Conservation (phyloP, 2,797 vertebrate species). For the Ambastaia sidthimunki region DNA sequence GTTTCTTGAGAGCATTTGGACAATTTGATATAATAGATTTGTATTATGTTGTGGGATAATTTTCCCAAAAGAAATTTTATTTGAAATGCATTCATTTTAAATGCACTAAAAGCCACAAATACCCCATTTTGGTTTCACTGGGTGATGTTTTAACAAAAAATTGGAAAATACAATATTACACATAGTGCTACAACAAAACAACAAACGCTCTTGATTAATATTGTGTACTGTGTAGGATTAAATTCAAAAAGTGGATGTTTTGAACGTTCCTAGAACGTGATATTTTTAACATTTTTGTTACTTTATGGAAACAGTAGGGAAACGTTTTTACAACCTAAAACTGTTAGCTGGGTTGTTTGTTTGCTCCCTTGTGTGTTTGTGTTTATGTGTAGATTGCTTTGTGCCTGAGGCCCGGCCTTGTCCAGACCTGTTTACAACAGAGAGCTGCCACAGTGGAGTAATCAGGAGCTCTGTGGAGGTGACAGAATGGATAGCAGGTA, state of each 20-base stretch:
- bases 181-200: no score
- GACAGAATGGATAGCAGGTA: conserved; percentile 79
- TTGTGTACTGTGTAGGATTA: no score
- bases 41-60: background rate
- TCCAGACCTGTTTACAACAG: conserved; percentile 38
- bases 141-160: background rate
- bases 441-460: conserved; percentile 73
- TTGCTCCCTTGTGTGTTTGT: conserved; percentile 26
- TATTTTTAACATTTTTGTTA: no score
- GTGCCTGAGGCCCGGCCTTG: conserved; percentile 20
- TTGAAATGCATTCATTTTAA: background rate
- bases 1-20: no score
- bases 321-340: no score
- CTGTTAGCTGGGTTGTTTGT: background rate
- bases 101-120: background rate
- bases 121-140: background rate
- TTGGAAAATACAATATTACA: background rate
- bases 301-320: no score
- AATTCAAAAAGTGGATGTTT: no score
- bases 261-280: no score
- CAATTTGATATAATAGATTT: background rate
- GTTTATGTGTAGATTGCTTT: conserved; percentile 42
- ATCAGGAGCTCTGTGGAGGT: conserved; percentile 83
- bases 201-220: no score
- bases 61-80: background rate